Base-by-base conservation (phyloP, 2,113 vertebrate genomes). In the Halichoerus grypus region DNA sequence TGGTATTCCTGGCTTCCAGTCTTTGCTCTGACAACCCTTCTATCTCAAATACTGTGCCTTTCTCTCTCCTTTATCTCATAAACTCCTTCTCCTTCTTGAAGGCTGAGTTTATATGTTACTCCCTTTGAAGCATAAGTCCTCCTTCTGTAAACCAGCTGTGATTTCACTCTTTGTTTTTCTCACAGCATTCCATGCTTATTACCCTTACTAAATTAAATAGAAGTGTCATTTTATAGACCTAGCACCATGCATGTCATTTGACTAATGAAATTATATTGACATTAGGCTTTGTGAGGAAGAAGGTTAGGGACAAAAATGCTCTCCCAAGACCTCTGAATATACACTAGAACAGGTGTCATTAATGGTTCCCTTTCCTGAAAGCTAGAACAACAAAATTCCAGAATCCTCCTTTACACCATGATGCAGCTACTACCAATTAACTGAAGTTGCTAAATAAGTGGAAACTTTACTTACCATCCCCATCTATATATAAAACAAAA, bases 321-420 rank as follows among this genome's bases (percentile, higher is more conserved):
- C 88, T 94, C n/a, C 31, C 5, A 83, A n/a, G 33, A 82, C 36
- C 33, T 92, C 33, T 88, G 51, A 67, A 91, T 93, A 79, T 74
- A 63, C 3, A 19, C 2, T 4, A 87, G 33, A 94, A 2, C 3
- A 42, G 26, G 3, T 9, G 55, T 51, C 46, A 61, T 22, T 11
- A 92, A 21, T 22, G 36, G 18, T 57, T 94, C 67, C 69, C 26
- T 71, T 76, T 85, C 21, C 83, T 82, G n/a, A 80, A 95, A 90
- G 4, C 4, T 21, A 49, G 26, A 83, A 49, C 24, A 71, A 77
- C 19, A 63, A 77, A 92, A 33, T 6, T 55, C 33, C 22, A 93
- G 26, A 79, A 63, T 14, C 33, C 15, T 77, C 53, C 4, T 95
- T 39, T 76, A 53, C 4, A 42, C 0, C 8, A 22, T 28, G 39